Conservation (phyloP, 2,113 vertebrate species). For the Seriola rivoliana region DNA sequence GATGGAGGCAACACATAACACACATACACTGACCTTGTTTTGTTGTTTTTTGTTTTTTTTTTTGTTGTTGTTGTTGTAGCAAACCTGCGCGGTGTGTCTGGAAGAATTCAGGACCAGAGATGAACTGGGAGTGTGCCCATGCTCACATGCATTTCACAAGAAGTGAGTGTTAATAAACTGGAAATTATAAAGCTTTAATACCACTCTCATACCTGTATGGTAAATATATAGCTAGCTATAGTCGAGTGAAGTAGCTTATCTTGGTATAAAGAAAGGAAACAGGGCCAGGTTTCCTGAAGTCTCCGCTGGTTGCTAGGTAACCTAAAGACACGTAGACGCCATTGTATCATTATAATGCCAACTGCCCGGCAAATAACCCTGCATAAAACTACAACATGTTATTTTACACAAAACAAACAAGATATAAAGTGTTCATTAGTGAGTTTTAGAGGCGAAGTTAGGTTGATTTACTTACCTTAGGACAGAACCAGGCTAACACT, state of each 20-base stretch:
- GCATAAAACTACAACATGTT: neutral
- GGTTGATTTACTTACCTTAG: too few species aligned
- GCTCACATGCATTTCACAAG: constrained; percentile 89
- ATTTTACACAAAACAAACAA: too few species aligned
- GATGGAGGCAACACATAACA: neutral
- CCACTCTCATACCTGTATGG: neutral
- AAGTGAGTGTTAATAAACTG: constrained; percentile 80
- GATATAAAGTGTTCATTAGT: too few species aligned
- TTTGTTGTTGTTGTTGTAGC: constrained; percentile 72
- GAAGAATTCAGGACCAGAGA: constrained; percentile 88
- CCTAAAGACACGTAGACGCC: neutral
- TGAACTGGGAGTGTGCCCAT: constrained; percentile 87
- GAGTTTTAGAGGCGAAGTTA: too few species aligned
- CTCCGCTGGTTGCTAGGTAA: neutral
- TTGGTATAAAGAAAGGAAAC: neutral
- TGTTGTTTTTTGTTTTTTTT: neutral
- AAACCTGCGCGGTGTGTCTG: constrained; percentile 88
- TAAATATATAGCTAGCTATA: neutral
- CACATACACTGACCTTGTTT: neutral
- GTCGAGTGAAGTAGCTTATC: neutral
- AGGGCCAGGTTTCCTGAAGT: neutral
- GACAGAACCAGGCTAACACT: neutral
- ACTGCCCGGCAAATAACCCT: too few species aligned
- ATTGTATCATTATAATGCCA: too few species aligned
- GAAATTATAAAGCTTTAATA: neutral